These are phyloP conservation scores for Colius striatus DNA, from an alignment of 2,113 vertebrate genomes.

Conservation along the genomic window DNA sequence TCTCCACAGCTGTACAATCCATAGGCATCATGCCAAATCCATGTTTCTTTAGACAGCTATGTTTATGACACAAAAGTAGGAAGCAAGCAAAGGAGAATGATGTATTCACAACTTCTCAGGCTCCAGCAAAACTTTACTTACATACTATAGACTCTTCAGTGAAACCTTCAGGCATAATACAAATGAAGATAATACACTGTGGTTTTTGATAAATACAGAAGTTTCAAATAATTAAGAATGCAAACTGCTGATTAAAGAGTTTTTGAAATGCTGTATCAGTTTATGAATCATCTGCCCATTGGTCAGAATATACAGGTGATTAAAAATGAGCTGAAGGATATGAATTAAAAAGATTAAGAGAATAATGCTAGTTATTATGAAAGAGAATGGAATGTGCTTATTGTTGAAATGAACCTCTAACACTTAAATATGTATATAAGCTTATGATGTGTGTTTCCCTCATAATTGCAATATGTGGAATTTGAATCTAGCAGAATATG, in stretches of 20 bases:
- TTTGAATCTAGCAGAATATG: not conserved
- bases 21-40: not conserved
- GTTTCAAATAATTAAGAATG: constrained; percentile 70
- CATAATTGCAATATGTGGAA: not conserved
- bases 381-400: not conserved
- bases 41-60: not conserved
- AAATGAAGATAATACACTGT: constrained; percentile 47
- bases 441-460: not conserved
- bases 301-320: constrained; percentile 34
- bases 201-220: constrained; percentile 52
- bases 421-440: not conserved
- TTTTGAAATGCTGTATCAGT: constrained; percentile 34
- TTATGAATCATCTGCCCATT: constrained; percentile 65
- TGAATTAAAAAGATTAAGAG: constrained; percentile 68
- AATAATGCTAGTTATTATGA: not conserved
- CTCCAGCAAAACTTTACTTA: not conserved
- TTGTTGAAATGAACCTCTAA: not conserved
- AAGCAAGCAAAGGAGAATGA: not conserved
- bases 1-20: not conserved
- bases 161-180: constrained; percentile 42
- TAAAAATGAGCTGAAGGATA: constrained; percentile 54
- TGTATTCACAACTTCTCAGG: not conserved
- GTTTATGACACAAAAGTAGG: not conserved
- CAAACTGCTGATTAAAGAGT: constrained; percentile 54
- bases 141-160: not conserved